Conservation (phyloP, 2,888 invertebrate species). For the Epinotia demarniana region DNA sequence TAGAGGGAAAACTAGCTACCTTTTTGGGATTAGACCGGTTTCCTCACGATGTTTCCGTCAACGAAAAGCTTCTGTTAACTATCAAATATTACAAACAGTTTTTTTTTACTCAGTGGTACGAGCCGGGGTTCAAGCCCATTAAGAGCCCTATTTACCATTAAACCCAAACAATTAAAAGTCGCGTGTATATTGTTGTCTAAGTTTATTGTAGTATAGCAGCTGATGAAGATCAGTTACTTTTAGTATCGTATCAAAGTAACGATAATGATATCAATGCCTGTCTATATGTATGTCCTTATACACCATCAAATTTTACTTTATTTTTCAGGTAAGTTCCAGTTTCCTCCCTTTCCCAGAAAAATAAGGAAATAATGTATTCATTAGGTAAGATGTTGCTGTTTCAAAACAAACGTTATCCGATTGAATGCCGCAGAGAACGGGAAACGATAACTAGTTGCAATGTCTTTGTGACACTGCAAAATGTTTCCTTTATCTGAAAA, state of each 20-base stretch:
- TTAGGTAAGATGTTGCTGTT: background rate
- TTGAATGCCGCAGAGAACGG: background rate
- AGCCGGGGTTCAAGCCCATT: no score
- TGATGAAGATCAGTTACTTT: background rate
- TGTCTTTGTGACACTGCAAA: no score
- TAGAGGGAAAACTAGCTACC: no score
- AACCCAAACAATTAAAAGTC: no score
- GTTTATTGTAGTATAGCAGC: background rate
- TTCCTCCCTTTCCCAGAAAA: background rate
- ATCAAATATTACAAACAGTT: no score
- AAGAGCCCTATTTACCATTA: no score
- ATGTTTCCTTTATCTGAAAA: no score
- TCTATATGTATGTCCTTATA: background rate
- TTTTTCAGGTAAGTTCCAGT: conserved; percentile 62
- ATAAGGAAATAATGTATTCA: background rate
- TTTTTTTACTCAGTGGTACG: no score
- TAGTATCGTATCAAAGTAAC: background rate
- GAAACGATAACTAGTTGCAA: background rate
- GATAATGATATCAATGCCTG: background rate
- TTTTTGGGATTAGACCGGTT: no score
- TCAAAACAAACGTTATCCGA: background rate
- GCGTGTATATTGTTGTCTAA: no score
- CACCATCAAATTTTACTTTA: conserved; percentile 46
- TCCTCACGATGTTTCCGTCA: no score
- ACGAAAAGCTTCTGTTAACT: no score